phyloP scores from a whole-genome alignment of 2,888 invertebrate genomes.

The Heteropelma amictum region DNA sequence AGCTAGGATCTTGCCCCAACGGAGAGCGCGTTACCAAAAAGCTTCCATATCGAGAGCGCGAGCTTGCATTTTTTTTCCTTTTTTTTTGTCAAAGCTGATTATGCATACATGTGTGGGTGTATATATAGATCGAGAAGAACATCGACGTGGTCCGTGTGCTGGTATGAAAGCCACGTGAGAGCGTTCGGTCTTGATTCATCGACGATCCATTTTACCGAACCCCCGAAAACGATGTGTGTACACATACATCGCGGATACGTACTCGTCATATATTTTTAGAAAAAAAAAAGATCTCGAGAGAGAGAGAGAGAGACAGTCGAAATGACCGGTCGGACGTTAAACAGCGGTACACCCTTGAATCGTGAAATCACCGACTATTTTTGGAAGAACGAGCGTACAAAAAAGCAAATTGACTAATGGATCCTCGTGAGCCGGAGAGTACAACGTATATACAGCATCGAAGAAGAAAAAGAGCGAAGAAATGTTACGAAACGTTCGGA shows the following conservation, averaged over 20 bases:
- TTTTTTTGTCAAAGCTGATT: too few species aligned
- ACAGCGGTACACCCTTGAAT: slow-evolving; percentile 53
- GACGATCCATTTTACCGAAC: slow-evolving; percentile 51
- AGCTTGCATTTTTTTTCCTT: too few species aligned
- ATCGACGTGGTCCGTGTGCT: slow-evolving; percentile 47
- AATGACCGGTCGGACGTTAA: slow-evolving; percentile 41
- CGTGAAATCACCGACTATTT: slow-evolving; percentile 62
- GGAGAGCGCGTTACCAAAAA: not conserved
- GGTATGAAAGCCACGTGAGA: slow-evolving; percentile 40
- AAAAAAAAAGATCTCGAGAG: not conserved
- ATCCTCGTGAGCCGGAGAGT: slow-evolving; percentile 23
- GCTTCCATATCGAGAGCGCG: too few species aligned
- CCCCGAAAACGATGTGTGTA: too few species aligned
- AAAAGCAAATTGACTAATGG: slow-evolving; percentile 58
- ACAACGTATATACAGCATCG: not conserved
- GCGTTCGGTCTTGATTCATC: slow-evolving; percentile 52
- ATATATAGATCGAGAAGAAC: slow-evolving; percentile 19
- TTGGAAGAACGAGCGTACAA: slow-evolving; percentile 49
- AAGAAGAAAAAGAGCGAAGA: too few species aligned
- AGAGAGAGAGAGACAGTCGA: not conserved
- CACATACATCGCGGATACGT: slow-evolving; percentile 26
- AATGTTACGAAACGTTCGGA: too few species aligned
- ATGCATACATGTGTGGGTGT: too few species aligned
- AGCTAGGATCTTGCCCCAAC: not conserved
- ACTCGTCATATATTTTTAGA: slow-evolving; percentile 9